phyloP scores from a whole-genome alignment of 1,140 invertebrate species.

The Drosophila littoralis region DNA sequence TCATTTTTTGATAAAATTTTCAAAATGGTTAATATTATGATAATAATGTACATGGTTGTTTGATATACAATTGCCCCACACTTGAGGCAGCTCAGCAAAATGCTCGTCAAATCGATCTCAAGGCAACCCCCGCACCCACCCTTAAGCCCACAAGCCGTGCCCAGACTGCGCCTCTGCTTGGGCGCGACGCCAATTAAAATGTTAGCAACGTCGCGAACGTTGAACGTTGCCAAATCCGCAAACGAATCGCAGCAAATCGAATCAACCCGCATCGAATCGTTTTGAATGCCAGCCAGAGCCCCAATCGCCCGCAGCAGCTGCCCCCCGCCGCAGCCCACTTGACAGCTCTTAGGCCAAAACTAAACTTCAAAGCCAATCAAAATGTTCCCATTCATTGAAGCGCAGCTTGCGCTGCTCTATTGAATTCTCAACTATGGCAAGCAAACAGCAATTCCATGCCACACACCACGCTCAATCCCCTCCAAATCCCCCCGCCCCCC shows the following conservation, averaged over 20 bases:
- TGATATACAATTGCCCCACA: no score
- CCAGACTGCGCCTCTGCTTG: not conserved
- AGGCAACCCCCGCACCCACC: not conserved
- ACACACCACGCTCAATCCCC: not conserved
- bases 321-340: not conserved
- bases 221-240: constrained; percentile 41
- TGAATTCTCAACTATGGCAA: constrained; percentile 41
- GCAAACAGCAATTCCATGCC: not conserved
- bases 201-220: constrained; percentile 24
- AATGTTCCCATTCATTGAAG: constrained; percentile 58
- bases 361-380: constrained; percentile 57
- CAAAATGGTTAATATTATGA: no score
- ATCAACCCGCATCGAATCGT: constrained; percentile 42
- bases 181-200: constrained; percentile 50
- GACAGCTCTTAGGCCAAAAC: constrained; percentile 25
- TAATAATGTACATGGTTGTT: no score
- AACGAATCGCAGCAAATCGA: constrained; percentile 47
- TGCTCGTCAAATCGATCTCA: not conserved
- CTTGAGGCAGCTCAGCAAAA: not conserved
- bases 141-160: no score
- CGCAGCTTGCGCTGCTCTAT: constrained; percentile 47
- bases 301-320: not conserved
- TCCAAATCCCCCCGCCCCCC: not conserved
- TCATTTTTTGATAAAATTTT: not conserved
- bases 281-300: constrained; percentile 19